Base-by-base conservation (phyloP, 2,888 invertebrate genomes). In the Cerceris ruficornis region DNA sequence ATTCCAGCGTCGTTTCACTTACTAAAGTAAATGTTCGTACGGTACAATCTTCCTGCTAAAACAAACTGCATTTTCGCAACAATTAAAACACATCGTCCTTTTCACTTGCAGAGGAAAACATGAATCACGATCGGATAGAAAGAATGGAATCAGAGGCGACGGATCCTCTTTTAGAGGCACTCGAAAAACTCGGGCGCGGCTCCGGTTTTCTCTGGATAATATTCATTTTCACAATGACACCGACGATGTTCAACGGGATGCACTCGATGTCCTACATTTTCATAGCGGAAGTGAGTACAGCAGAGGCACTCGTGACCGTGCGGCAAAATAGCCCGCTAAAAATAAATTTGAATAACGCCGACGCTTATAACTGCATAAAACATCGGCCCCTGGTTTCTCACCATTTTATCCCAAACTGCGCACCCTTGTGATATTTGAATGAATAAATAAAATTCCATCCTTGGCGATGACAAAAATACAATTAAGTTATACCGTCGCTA, bases 191-290 rank as follows among this genome's bases (percentile, higher is more conserved):
- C 13, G 89, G 90, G 14, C 74, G 85, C n/a, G 90, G 90, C 4
- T 90, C 90, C 6, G 66, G 49, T 54, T 86, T 90, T 62, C 81
- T 90, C 0, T 90, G 93, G 93, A 90, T 90, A 7, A 85, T 94
- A 60, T 94, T 94, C 75, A 90, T 93, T 67, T 90, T 94, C 0
- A 93, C 93, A 57, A 90, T 93, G 5, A 91, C 93, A 0, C 93
- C 94, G 14, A 93, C 93, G 46, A 92, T 94, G 46, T 89, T 94
- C 70, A 94, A 94, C 83, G 94, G 94, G 2, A 93, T 94, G 88
- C 94, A 94, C 83, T 93, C 94, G 42, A 93, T 94, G 66, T 93
- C 94, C 0, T 94, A 94, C 78, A 93, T 94, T 0, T 93, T 94
- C 80, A 89, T 94, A 15, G 94, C 94, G 0, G 93, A 93, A 84